Evolutionary conservation across 2,888 invertebrate species (phyloP), one percentile per base, ranked within the genome.

Genomic region (Orthosia incerta): DNA sequence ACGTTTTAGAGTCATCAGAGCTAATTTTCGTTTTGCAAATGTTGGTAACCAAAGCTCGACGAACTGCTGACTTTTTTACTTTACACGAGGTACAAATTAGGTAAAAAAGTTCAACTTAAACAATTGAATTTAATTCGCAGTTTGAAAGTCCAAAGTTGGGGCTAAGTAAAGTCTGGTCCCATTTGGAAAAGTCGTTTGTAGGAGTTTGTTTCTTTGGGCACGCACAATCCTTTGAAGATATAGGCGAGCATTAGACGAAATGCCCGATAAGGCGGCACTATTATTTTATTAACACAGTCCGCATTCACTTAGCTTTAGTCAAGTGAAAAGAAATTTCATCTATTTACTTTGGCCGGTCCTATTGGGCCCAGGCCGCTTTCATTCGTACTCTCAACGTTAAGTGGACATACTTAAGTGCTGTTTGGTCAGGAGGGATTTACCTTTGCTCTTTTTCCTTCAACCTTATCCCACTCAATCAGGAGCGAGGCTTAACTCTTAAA

Each of bases 371-470:
- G 90, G 87, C 80, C 82, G 70, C 91, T 93, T 93, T 94, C 91
- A 90, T 92, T 93, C 91, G 87, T 92, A 87, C 93, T 92, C 89
- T 91, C 87, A 89, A 89, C 90, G 91, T 88, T 94, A 95, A 96
- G 96, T 95, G 95, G 94, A 94, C 95, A 93, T 91, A 90, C 94
- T 95, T 93, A 91, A 95, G 95, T 94, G 94, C 90, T 95, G 93
- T 95, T 96, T 95, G 95, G 95, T 91, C 94, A 94, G 93, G 87
- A 92, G 93, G 94, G 96, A 95, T 96, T 95, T 94, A 94, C 94
- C 94, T 95, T 93, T 95, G 95, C 95, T 95, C 95, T 93, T 95
- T 95, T 93, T 89, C 88, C 88, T 89, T 90, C 90, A 89, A 92
- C 92, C 91, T 92, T 90, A 89, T 89, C 91, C 93, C 92, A 91